Evolutionary conservation across 2,888 invertebrate genomes (phyloP), one percentile per base, ranked within the genome.

Genomic region (Pherbina coryleti): DNA sequence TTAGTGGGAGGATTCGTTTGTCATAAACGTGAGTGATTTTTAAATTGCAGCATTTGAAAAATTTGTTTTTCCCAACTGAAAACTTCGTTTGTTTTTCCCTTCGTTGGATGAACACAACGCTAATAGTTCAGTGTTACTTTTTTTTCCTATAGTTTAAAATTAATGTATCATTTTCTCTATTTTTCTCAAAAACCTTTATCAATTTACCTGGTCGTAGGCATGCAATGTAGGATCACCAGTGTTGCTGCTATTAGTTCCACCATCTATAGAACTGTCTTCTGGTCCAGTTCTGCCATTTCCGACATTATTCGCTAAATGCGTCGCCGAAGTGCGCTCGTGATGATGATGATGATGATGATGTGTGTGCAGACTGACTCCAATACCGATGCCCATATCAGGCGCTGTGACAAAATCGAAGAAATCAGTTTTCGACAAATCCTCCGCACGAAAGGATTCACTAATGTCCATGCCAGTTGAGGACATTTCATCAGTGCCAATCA

Each of bases 361-460:
- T 74, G 82, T 79, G 70, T 86, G 86, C 79, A 89, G 82, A 67
- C 87, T 86, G 17, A 44, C 84, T 9, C 89, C 89, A 70, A 89
- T 87, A 69, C 88, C 89, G 80, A 89, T 89, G 76, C 89, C 89
- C 86, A 94, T 92, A 85, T 94, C 95, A 79, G 95, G 95, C 67
- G 95, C 94, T 75, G 95, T 95, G 81, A 96, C 96, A 90, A 96
- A 95, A 91, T 96, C 96, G 91, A 96, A 96, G 91, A 96, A 96
- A 91, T 96, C 96, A 83, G 95, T 94, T 91, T 96, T 95, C 85
- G 95, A 93, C 90, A 96, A 92, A 91, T 96, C 95, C 90, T 95
- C 95, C 89, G 94, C 93, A 84, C 93, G 92, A 90, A 93, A 93
- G 84, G 93, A 92, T 92, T 95, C 95, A 91, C 95, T 94, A 91